Base-by-base conservation (phyloP, 1,140 invertebrate genomes). In the Argopecten irradians region DNA sequence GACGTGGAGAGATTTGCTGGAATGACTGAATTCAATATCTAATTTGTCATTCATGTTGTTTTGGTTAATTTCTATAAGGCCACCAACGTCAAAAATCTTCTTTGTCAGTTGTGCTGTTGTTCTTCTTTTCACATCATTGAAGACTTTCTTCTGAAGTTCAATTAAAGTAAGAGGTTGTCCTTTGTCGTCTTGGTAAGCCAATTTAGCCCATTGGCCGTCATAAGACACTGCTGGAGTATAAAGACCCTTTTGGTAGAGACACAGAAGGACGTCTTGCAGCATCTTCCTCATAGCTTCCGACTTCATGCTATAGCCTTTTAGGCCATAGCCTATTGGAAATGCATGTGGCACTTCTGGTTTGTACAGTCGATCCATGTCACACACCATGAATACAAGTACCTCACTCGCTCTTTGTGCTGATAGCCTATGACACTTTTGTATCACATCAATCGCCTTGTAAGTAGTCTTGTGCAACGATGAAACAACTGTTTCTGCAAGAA, bases 261-360 rank as follows among this genome's bases (percentile, higher is more conserved):
- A 16, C 34, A 34, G n/a, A 33, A 46, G 32, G 19, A 86, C 41
- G 34, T 87, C 46, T 9, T 39, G 0, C 0, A 87, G 34, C 86
- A 87, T 87, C 9, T 36, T 46, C 0, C 35, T 7, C 83, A 88
- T 88, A 22, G 43, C 41, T 13, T 85, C 83, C 7, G 83, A 28
- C 36, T 88, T 88, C 87, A 88, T 88, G 32, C 87, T 88, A 32
- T 88, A 88, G 0, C 83, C 87, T 36, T 88, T 88, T 34, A 85
- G 43, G 28, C 36, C 83, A 85, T 55, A 88, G n/a, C 32, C 84
- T 13, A 88, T 35, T 28, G 87, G 87, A 19, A 85, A 55, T 7
- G 83, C 83, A 39, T 88, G 84, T 35, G 83, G 84, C 13, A 88
- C 8, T 34, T 84, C 87, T 9, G 32, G 16, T 55, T 85, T 88